These are phyloP conservation scores for Trialeurodes vaporariorum DNA, from an alignment of 1,140 invertebrate species.

Conservation along the genomic window DNA sequence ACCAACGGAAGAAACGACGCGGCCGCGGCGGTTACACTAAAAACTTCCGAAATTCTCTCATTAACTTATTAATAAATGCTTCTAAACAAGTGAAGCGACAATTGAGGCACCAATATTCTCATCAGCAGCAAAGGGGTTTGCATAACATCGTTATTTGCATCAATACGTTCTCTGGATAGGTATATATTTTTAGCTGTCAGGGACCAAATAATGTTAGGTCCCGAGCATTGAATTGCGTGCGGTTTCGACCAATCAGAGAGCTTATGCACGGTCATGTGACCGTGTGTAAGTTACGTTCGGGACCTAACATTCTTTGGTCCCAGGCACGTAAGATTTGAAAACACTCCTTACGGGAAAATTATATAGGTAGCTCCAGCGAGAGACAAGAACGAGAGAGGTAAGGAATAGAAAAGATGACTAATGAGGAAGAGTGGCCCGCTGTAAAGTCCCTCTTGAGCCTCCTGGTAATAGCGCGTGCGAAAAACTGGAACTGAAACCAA, in stretches of 20 bases:
- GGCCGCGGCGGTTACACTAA: background rate
- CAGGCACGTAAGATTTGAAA: background rate
- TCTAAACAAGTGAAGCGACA: too few species aligned
- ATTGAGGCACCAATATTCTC: too few species aligned
- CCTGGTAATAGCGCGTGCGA: slow-evolving; percentile 80
- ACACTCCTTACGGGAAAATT: slow-evolving; percentile 53
- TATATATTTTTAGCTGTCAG: too few species aligned
- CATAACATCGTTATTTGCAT: too few species aligned
- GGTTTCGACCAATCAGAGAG: too few species aligned
- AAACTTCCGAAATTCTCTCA: background rate
- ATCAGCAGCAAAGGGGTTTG: too few species aligned
- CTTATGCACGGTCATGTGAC: too few species aligned
- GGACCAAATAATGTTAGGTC: background rate
- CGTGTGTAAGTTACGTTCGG: too few species aligned
- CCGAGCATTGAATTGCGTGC: too few species aligned
- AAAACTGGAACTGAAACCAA: slow-evolving; percentile 55
- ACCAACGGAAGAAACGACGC: too few species aligned
- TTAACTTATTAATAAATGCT: background rate
- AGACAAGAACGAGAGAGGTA: slow-evolving; percentile 67
- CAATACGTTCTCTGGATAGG: too few species aligned
- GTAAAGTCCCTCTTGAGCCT: slow-evolving; percentile 74
- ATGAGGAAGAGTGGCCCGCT: slow-evolving; percentile 70
- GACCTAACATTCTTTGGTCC: background rate
- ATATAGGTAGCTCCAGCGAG: slow-evolving; percentile 51
- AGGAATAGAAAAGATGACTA: slow-evolving; percentile 61